These are phyloP conservation scores for Peromyscus maniculatus DNA, from an alignment of 2,113 vertebrate species.

Conservation along the genomic window DNA sequence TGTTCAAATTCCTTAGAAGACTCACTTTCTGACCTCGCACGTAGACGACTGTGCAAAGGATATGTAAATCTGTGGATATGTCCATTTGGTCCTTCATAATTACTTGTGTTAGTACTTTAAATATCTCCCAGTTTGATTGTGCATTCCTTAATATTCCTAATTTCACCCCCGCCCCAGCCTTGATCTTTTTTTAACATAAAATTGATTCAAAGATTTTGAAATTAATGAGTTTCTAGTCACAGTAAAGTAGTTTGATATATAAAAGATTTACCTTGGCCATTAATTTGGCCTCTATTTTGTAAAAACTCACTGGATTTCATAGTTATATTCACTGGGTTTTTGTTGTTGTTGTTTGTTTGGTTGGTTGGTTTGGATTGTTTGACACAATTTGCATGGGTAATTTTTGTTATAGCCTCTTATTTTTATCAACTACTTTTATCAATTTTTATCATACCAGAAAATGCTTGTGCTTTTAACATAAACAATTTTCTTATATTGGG, in stretches of 20 bases:
- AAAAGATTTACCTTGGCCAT: not conserved
- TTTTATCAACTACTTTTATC: not conserved
- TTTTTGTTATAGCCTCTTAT: not conserved
- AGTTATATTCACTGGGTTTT: not conserved
- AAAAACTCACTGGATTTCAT: not conserved
- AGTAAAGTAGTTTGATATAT: not conserved
- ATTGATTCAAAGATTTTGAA: not conserved
- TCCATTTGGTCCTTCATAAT: not conserved
- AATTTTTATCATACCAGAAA: not conserved
- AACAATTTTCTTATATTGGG: not conserved
- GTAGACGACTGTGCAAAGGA: not conserved
- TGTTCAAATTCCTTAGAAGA: not conserved
- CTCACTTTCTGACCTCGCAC: not conserved
- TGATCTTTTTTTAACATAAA: not conserved
- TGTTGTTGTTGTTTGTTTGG: not conserved
- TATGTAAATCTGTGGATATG: not conserved
- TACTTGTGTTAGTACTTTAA: not conserved
- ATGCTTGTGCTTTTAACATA: not conserved
- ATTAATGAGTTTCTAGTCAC: not conserved
- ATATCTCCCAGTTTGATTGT: not conserved
- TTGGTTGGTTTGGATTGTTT: not conserved
- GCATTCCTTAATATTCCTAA: not conserved
- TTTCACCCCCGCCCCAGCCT: not conserved
- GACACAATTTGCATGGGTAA: not conserved
- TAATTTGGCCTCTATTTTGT: not conserved